Evolutionary conservation across 2,113 vertebrate genomes (phyloP), one percentile per base, ranked within the genome.

Genomic region (Eubucco bourcierii): DNA sequence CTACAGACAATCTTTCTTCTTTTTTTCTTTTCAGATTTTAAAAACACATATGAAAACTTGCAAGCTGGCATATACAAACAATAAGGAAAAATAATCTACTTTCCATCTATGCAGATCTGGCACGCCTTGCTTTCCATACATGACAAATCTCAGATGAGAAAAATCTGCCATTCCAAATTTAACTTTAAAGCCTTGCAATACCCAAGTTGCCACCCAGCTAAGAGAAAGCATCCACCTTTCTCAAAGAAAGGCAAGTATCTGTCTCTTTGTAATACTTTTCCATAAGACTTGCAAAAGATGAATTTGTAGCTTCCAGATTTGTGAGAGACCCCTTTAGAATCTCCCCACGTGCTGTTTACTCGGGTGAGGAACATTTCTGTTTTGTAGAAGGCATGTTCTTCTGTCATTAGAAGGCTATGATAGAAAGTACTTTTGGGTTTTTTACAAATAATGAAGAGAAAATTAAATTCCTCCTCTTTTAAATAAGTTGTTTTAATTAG

Each of bases 401-500:
- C 25, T 65, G 66, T 65, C 72, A 47, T 94, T 75, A 80, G 88
- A 93, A 92, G 31, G 18, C 77, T 58, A 72, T 10, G 33, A 77
- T 16, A 68, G 33, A 63, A 94, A 84, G 53, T 59, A 70, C 75
- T 81, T 92, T 20, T 9, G 23, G 58, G 78, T 6, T 34, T 70
- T 95, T 84, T 58, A 77, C 28, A 75, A 94, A 79, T 34, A 93
- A 90, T 71, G 56, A 73, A 85, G 13, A 77, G 68, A 93, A 90
- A 90, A 76, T 72, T 85, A 74, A 96, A 72, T 63, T 80, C 39
- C 74, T 50, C 8, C 18, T 34, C 55, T 75, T 87, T 73, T 37
- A 74, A 90, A 75, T 7, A 6, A 73, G 64, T 80, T 59, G 18
- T 50, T 60, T 91, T 68, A 75, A 85, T 91, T 65, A 84, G 59